These are phyloP conservation scores for Rhinopithecus roxellana DNA, from an alignment of 2,113 vertebrate species.

Conservation along the genomic window DNA sequence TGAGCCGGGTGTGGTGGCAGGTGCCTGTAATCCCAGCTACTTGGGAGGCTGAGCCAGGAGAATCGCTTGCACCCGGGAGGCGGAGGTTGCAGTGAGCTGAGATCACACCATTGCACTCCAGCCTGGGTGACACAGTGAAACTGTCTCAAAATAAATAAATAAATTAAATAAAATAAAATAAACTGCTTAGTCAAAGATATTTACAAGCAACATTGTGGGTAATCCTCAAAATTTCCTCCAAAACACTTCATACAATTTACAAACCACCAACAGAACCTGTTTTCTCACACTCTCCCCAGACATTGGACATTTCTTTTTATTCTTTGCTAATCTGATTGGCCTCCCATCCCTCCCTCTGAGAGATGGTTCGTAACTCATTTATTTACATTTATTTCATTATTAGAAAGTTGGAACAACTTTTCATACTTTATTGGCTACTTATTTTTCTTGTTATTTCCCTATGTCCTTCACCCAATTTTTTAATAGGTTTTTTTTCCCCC, in stretches of 20 bases:
- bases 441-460: not conserved
- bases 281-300: not conserved
- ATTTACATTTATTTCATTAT: not conserved
- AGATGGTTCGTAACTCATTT: not conserved
- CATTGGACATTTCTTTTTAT: not conserved
- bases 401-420: not conserved
- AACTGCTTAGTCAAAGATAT: not conserved
- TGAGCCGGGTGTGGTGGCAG: too few relatives aligned
- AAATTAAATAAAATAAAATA: not conserved
- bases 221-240: conserved; percentile 26
- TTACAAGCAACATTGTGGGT: not conserved
- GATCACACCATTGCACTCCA: too few relatives aligned
- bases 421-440: not conserved
- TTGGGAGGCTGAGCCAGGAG: too few relatives aligned
- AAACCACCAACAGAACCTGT: not conserved
- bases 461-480: not conserved
- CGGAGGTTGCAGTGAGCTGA: too few relatives aligned
- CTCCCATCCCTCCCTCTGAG: not conserved
- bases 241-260: not conserved
- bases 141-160: too few relatives aligned
- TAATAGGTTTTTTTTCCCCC: not conserved
- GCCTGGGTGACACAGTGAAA: too few relatives aligned
- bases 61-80: too few relatives aligned
- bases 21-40: too few relatives aligned
- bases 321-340: not conserved